These are phyloP conservation scores for Frankliniella intonsa DNA, from an alignment of 2,888 invertebrate genomes.

Conservation along the genomic window DNA sequence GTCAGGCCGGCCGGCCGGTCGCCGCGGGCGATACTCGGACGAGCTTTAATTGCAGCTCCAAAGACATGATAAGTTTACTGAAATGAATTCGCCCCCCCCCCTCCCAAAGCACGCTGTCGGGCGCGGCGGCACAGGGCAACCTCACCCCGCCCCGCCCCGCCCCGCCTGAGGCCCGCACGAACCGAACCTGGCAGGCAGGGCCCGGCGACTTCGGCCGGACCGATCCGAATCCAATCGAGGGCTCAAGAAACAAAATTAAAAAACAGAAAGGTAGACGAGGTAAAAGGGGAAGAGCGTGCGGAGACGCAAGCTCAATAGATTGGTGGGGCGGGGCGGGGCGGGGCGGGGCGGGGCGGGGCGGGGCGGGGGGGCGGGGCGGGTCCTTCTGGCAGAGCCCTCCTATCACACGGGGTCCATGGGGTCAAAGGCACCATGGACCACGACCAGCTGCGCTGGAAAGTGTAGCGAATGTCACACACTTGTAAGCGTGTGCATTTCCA, in stretches of 20 bases:
- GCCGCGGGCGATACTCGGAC: background rate
- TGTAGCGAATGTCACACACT: too few species aligned
- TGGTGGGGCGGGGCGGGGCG: background rate
- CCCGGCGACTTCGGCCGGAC: too few species aligned
- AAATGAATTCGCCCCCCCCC: background rate
- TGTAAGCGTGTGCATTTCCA: too few species aligned
- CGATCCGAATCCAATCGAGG: background rate
- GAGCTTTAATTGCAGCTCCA: conserved; percentile 11
- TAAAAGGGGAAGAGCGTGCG: background rate
- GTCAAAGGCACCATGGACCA: too few species aligned
- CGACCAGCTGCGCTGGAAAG: too few species aligned
- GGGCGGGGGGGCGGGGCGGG: background rate
- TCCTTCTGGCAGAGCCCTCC: background rate
- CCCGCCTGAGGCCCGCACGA: conserved; percentile 9
- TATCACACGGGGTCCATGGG: background rate
- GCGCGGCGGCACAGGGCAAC: too few species aligned
- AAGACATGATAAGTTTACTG: conserved; percentile 23
- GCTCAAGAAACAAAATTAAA: background rate
- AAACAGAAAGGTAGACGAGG: background rate
- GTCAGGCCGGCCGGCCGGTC: background rate
- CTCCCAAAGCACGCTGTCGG: background rate
- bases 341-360: background rate
- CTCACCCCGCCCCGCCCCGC: background rate
- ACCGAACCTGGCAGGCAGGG: background rate
- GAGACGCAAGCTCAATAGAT: background rate